Percentiles rank a stretch among this genome's conserved stretches.
phyloP scores from a whole-genome alignment of 2,888 invertebrate species.

The Dendrolimus pini region DNA sequence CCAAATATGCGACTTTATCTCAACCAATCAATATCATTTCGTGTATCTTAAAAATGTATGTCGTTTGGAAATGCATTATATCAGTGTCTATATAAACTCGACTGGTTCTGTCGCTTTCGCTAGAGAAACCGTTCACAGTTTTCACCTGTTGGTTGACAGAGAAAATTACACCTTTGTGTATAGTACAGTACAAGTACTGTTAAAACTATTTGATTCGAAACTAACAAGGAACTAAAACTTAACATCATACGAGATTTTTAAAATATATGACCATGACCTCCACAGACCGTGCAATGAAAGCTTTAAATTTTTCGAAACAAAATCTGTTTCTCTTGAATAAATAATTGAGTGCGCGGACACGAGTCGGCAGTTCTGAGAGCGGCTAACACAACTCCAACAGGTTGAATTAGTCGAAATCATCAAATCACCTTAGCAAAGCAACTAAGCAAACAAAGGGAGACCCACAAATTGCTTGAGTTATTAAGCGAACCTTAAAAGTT shows the following conservation, averaged over 20 bases:
- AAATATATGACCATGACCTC: too few relatives aligned
- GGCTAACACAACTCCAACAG: constrained; percentile 43
- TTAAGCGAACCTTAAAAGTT: constrained; percentile 72
- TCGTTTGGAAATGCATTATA: too few relatives aligned
- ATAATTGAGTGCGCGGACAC: constrained; percentile 10
- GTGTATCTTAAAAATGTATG: constrained; percentile 20
- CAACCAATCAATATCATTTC: constrained; percentile 67
- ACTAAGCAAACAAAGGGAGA: constrained; percentile 68
- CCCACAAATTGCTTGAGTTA: constrained; percentile 71
- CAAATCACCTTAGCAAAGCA: constrained; percentile 70
- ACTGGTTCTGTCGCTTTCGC: constrained; percentile 40
- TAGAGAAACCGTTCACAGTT: constrained; percentile 53
- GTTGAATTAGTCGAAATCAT: constrained; percentile 73
- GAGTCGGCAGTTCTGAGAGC: constrained; percentile 23
- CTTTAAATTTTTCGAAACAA: not conserved
- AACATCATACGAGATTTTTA: too few relatives aligned
- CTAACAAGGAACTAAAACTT: too few relatives aligned
- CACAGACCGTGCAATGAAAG: too few relatives aligned
- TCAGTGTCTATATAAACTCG: too few relatives aligned
- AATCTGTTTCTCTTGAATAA: not conserved
- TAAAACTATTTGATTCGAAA: too few relatives aligned
- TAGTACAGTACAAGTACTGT: too few relatives aligned
- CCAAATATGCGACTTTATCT: constrained; percentile 33
- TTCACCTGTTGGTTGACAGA: constrained; percentile 50
- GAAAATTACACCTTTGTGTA: constrained; percentile 25